Percentiles rank a stretch among this genome's conserved stretches.
Conservation (phyloP, 2,888 invertebrate species). For the Drosophila lutescens region DNA sequence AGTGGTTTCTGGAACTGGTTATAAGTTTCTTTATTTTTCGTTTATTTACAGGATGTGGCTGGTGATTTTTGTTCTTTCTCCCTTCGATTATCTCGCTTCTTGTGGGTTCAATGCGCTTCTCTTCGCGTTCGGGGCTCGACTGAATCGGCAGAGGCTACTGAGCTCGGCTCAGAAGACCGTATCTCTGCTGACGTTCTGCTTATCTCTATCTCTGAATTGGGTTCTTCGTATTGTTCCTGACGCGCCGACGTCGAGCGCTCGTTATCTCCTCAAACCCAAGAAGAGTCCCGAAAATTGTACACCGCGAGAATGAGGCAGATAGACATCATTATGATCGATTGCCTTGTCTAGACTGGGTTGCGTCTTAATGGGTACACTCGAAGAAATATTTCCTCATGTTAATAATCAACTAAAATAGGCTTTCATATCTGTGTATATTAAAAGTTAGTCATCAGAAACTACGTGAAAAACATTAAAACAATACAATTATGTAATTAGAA, state of each 20-base stretch:
- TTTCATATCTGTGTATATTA: too few relatives aligned
- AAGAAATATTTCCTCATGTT: background rate
- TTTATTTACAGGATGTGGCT: conserved; percentile 21
- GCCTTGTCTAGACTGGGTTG: conserved; percentile 6
- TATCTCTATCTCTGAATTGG: conserved; percentile 9
- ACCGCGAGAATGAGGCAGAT: conserved; percentile 22
- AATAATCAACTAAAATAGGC: too few relatives aligned
- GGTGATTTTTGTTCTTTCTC: conserved; percentile 3
- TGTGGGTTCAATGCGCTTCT: conserved; percentile 58
- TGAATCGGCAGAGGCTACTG: conserved; percentile 45
- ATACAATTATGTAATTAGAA: too few relatives aligned
- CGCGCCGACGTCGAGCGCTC: conserved; percentile 57
- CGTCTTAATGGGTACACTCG: background rate
- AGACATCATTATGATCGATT: conserved; percentile 13
- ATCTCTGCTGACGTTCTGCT: conserved; percentile 16
- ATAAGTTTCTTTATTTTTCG: background rate
- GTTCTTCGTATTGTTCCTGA: conserved; percentile 18
- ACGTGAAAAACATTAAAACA: too few relatives aligned
- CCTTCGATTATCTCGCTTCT: conserved; percentile 8
- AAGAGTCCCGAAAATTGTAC: conserved; percentile 38
- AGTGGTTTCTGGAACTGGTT: background rate
- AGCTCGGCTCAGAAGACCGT: conserved; percentile 51
- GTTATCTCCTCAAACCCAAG: conserved; percentile 47
- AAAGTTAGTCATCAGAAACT: too few relatives aligned
- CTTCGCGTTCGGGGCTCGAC: conserved; percentile 60